A percentile compares a stretch with the other conserved stretches of the same genome.
Evolutionary conservation across 2,113 vertebrate species (phyloP).

Genomic region (Etia nguti): DNA sequence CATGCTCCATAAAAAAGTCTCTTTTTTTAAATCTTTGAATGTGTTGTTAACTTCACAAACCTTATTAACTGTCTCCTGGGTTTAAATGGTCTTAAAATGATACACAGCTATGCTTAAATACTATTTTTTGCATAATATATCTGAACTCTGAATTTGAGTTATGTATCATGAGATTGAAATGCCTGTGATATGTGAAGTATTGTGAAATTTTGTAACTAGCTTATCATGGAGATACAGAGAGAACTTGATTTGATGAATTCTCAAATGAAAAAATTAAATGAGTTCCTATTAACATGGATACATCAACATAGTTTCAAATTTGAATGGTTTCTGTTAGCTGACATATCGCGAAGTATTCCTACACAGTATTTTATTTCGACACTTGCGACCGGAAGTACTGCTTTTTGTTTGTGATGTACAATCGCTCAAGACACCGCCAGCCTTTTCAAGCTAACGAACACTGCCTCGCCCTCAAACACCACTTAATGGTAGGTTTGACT

Average conservation of each 20-base stretch:
- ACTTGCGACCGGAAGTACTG: not conserved
- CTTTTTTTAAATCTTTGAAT: too few relatives aligned
- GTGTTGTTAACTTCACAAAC: too few relatives aligned
- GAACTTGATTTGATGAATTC: not conserved
- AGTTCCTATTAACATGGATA: not conserved
- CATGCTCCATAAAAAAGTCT: too few relatives aligned
- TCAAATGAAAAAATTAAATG: not conserved
- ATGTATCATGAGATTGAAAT: not conserved
- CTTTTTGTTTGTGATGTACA: not conserved
- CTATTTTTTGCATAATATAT: too few relatives aligned
- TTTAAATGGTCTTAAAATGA: too few relatives aligned
- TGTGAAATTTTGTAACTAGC: not conserved
- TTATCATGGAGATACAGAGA: not conserved
- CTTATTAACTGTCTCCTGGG: too few relatives aligned
- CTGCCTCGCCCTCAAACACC: not conserved
- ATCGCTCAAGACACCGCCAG: not conserved
- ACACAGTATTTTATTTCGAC: slow-evolving; percentile 24
- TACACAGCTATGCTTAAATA: too few relatives aligned
- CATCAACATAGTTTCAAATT: not conserved
- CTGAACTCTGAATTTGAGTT: too few relatives aligned
- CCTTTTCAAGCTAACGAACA: not conserved
- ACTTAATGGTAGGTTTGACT: not conserved
- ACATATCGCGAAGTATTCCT: not conserved
- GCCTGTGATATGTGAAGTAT: not conserved
- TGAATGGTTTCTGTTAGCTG: not conserved